Percentiles rank a stretch among this genome's conserved stretches.
Evolutionary conservation across 2,888 invertebrate species (phyloP).

Genomic region (Nemoura dubitans): DNA sequence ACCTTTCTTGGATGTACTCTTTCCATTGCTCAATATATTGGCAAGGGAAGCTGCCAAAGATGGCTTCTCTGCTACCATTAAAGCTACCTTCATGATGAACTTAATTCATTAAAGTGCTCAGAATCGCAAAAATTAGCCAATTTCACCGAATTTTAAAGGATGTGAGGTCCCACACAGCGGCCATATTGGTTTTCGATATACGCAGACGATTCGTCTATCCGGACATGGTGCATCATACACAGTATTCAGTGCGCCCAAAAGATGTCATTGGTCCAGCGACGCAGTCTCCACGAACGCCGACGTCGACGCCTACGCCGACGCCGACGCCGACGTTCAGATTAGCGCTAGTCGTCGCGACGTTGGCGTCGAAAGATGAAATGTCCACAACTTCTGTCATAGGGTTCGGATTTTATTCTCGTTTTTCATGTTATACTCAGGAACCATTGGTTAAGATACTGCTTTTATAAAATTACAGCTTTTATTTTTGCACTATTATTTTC

Average conservation of each 20-base stretch:
- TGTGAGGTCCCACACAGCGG: neutral
- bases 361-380: neutral
- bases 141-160: neutral
- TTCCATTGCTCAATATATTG: slow-evolving; percentile 89
- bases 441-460: no score
- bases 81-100: slow-evolving; percentile 75
- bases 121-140: neutral
- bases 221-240: neutral
- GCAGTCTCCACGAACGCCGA: neutral
- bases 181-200: neutral
- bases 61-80: slow-evolving; percentile 99
- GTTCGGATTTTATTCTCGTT: neutral
- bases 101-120: neutral
- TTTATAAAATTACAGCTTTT: neutral
- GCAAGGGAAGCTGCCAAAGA: slow-evolving; percentile 95
- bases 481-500: neutral
- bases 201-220: neutral
- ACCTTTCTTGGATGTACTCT: slow-evolving; percentile 80
- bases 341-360: neutral
- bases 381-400: neutral
- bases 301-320: neutral
- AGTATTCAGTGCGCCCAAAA: neutral
- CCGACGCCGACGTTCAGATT: no score
- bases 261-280: neutral
- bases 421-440: neutral